Base-by-base conservation (phyloP, 2,888 invertebrate genomes). In the Copidosoma aretas region DNA sequence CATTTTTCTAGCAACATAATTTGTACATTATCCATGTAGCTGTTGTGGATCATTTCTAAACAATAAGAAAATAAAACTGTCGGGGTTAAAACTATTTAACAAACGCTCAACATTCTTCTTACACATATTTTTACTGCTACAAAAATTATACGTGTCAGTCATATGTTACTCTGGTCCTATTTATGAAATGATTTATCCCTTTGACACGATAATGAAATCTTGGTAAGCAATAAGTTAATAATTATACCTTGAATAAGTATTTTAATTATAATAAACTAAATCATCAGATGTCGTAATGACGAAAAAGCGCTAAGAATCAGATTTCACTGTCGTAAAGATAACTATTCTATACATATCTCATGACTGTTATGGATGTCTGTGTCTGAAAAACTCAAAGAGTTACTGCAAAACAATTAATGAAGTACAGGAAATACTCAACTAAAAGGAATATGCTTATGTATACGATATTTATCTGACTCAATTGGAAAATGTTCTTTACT, bases 291-390 rank as follows among this genome's bases (percentile, higher is more conserved):
- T 32, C 32, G 22, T 24, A 54, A 14, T 14, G 8, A 10, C 43
- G 14, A 66, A 57, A n/a, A n/a, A 15, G 3, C 19, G 12, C 5
- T 3, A 3, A 19, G 19, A 57, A 41, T 51, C 10, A 64, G 64
- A 65, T 61, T 70, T 66, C 63, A 17, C 60, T 66, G 60, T 63
- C 63, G 56, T 56, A 24, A 1, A 63, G 53, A 59, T 57, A 57
- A 52, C 22, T 52, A 24, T 32, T 69, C 3, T 32, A 60, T 43
- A 61, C 25, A 68, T 58, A 24, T 69, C 24, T 69, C 68, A 64
- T 58, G 60, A 64, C 64, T 73, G 72, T 70, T 63, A 71, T 73
- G 67, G 70, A 57, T 66, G 68, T 73, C 52, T 67, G 70, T 71
- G 64, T 68, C 57, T 68, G 66, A 59, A 63, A 68, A 65, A 71